Evolutionary conservation across 2,113 vertebrate genomes (phyloP).

Genomic region (Casuarius casuarius): DNA sequence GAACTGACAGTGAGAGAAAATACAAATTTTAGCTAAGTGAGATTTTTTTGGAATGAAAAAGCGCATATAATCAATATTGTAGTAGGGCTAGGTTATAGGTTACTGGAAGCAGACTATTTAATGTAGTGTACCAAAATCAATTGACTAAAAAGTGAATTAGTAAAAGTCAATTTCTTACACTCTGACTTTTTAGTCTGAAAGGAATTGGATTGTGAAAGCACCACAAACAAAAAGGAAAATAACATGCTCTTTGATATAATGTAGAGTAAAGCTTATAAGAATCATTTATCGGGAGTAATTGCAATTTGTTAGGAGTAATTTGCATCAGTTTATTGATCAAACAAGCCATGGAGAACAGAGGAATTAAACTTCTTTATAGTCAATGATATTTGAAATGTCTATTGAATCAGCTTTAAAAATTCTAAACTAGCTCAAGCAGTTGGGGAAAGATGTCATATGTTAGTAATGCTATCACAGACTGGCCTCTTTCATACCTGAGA

Average conservation of each 20-base stretch:
- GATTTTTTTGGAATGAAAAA: conserved; percentile 2
- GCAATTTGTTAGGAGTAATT: conserved; percentile 48
- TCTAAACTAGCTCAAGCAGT: conserved; percentile 15
- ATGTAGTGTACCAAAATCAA: conserved; percentile 21
- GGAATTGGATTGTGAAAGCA: background rate
- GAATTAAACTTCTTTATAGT: conserved; percentile 18
- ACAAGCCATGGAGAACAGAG: background rate
- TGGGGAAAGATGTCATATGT: background rate
- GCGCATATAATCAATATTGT: background rate
- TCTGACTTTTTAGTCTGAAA: conserved; percentile 28
- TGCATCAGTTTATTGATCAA: conserved; percentile 67
- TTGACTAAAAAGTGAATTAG: conserved; percentile 35
- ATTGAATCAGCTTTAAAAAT: conserved; percentile 30
- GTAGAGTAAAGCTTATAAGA: conserved; percentile 4
- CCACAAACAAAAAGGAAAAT: background rate
- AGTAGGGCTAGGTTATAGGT: background rate
- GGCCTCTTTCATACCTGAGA: background rate
- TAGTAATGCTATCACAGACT: background rate
- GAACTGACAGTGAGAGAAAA: background rate
- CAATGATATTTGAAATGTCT: conserved; percentile 2
- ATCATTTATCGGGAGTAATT: conserved; percentile 36
- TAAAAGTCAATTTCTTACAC: background rate
- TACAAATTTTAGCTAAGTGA: background rate
- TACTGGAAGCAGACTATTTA: conserved; percentile 20
- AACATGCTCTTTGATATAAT: conserved; percentile 12